Evolutionary conservation across 2,113 vertebrate species (phyloP).

Genomic region (Epinephelus cyanopodus): DNA sequence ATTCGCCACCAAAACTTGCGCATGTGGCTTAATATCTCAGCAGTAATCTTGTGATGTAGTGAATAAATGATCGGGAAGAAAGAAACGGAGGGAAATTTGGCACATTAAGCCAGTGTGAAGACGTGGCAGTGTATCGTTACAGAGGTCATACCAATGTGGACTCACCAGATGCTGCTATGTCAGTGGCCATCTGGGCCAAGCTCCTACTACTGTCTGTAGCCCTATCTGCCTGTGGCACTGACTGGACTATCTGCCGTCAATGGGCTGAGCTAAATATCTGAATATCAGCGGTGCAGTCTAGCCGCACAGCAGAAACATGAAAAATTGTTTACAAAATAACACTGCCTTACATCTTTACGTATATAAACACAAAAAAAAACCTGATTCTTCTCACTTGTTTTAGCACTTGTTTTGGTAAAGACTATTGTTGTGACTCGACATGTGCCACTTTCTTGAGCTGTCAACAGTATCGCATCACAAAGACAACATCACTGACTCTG

Average conservation of each 20-base stretch:
- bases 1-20: background rate
- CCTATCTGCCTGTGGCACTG: conserved; percentile 11
- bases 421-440: conserved; percentile 44
- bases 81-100: background rate
- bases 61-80: conserved; percentile 1
- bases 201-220: conserved; percentile 9
- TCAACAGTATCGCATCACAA: conserved; percentile 63
- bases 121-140: conserved; percentile 13
- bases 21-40: background rate
- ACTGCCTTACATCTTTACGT: conserved; percentile 28
- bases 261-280: conserved; percentile 2
- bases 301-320: conserved; percentile 20
- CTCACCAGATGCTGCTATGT: conserved; percentile 42
- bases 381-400: conserved; percentile 32
- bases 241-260: conserved; percentile 36
- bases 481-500: conserved; percentile 63
- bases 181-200: conserved; percentile 52
- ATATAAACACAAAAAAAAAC: conserved; percentile 35
- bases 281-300: conserved; percentile 18
- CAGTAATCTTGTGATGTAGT: background rate
- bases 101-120: conserved; percentile 10
- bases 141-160: conserved; percentile 54
- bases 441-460: conserved; percentile 62
- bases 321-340: conserved; percentile 37
- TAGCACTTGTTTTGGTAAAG: conserved; percentile 42